Percentiles rank a stretch among this genome's conserved stretches.
These are phyloP conservation scores for Dryococelus australis DNA, from an alignment of 2,888 invertebrate genomes.

Conservation along the genomic window DNA sequence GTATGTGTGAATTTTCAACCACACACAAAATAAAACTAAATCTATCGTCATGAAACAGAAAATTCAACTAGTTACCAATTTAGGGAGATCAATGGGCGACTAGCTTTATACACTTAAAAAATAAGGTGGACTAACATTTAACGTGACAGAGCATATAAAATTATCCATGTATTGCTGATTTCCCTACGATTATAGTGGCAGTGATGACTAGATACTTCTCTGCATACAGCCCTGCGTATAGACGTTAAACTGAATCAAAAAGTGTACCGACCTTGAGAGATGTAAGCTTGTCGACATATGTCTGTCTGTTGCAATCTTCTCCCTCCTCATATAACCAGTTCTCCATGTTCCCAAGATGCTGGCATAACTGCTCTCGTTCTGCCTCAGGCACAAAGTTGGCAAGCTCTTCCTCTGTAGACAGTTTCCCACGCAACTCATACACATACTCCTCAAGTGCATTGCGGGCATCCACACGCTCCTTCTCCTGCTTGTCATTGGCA, in stretches of 20 bases:
- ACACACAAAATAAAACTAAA: too few relatives aligned
- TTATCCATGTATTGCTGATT: too few relatives aligned
- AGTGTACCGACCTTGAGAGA: constrained; percentile 58
- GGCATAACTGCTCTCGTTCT: constrained; percentile 70
- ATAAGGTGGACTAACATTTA: too few relatives aligned
- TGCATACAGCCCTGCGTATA: too few relatives aligned
- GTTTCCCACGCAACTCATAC: constrained; percentile 92
- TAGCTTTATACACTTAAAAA: too few relatives aligned
- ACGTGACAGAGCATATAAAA: too few relatives aligned
- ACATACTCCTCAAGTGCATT: constrained; percentile 98
- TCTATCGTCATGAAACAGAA: too few relatives aligned
- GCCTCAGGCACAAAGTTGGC: constrained; percentile 77
- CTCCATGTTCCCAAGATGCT: constrained; percentile 83
- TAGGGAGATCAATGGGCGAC: too few relatives aligned
- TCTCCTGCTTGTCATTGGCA: constrained; percentile 88
- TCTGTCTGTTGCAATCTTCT: constrained; percentile 86
- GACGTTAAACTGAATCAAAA: not conserved
- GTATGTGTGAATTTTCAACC: too few relatives aligned
- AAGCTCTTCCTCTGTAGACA: constrained; percentile 78
- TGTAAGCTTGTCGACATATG: constrained; percentile 65
- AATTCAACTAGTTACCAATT: too few relatives aligned
- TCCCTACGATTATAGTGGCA: too few relatives aligned
- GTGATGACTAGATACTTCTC: too few relatives aligned
- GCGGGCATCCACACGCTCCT: constrained; percentile 93
- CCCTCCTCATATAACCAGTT: constrained; percentile 98